Evolutionary conservation across 2,113 vertebrate genomes (phyloP).

Genomic region (Chaetura pelagica): DNA sequence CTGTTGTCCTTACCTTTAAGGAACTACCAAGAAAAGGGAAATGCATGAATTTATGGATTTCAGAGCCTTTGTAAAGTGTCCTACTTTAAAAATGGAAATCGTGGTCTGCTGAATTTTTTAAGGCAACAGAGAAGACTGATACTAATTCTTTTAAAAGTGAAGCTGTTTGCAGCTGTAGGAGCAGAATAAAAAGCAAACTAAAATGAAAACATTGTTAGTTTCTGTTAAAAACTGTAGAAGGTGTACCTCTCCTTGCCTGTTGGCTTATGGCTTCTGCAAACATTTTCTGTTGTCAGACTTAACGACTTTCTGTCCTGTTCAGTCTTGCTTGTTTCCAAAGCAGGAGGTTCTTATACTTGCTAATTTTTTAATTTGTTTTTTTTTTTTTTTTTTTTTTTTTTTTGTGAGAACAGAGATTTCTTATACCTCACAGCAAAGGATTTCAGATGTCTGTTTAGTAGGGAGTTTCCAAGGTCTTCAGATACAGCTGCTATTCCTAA

Average conservation of each 20-base stretch:
- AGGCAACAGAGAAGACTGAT: not conserved
- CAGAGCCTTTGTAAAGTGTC: not conserved
- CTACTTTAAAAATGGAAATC: slow-evolving; percentile 1
- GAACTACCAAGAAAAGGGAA: not conserved
- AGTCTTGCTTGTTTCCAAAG: not conserved
- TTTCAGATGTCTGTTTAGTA: not conserved
- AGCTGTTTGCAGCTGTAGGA: not conserved
- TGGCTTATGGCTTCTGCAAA: not conserved
- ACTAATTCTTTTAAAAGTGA: not conserved
- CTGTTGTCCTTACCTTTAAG: not conserved
- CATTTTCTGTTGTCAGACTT: not conserved
- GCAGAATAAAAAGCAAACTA: not conserved
- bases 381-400: not conserved
- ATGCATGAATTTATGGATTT: not conserved
- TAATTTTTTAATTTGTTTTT: no score
- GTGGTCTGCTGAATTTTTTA: not conserved
- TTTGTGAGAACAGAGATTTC: not conserved
- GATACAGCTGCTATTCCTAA: not conserved
- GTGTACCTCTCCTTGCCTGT: not conserved
- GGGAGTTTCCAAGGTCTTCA: not conserved
- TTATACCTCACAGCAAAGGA: not conserved
- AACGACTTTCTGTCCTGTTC: not conserved
- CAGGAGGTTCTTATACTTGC: not conserved
- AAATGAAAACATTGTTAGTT: not conserved
- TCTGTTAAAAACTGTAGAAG: not conserved